Base-by-base conservation (phyloP, 1,140 invertebrate species). In the Dolichoris vasculosae region DNA sequence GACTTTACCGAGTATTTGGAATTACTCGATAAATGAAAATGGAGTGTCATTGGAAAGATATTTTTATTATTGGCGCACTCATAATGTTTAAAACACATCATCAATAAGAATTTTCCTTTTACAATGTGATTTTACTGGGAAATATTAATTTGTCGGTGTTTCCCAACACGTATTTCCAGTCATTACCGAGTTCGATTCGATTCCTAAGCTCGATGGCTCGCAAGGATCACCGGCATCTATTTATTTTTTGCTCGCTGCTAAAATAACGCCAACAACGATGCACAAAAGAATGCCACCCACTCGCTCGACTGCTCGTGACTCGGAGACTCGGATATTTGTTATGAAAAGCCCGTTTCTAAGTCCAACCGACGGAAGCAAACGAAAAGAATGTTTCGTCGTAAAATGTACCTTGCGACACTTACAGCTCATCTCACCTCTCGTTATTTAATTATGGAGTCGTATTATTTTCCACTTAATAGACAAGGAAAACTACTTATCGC, bases 361-460 rank as follows among this genome's bases (percentile, higher is more conserved):
- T 55, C 3, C 17, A 17, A 15, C 51, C 51, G 20, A 9, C 2
- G 17, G 17, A 55, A 20, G 51, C 20, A 20, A 55, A 17, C 20
- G 11, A 55, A 55, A 55, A 30, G n/a, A n/a, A n/a, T 64, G 26
- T 64, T 13, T 64, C n/a, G 13, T 30, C n/a, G 63, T 8, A 11
- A 64, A 64, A 64, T 64, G 63, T n/a, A 64, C 30, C 30, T 64
- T 64, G 30, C 64, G 64, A 67, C 64, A 67, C 64, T 13, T 67
- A 32, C 32, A 35, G 64, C 32, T 67, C 64, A 67, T 35, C 64
- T 67, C 32, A 67, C 30, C 11, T 35, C 55, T 59, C 55, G 23
- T 59, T 59, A 35, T 67, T 67, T 35, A 0, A 67, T 67, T 17
- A 67, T 35, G 17, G n/a, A 13, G n/a, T 67, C 32, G 7, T 35